Base-by-base conservation (phyloP, 2,797 vertebrate genomes). In the Microhierax caerulescens region DNA sequence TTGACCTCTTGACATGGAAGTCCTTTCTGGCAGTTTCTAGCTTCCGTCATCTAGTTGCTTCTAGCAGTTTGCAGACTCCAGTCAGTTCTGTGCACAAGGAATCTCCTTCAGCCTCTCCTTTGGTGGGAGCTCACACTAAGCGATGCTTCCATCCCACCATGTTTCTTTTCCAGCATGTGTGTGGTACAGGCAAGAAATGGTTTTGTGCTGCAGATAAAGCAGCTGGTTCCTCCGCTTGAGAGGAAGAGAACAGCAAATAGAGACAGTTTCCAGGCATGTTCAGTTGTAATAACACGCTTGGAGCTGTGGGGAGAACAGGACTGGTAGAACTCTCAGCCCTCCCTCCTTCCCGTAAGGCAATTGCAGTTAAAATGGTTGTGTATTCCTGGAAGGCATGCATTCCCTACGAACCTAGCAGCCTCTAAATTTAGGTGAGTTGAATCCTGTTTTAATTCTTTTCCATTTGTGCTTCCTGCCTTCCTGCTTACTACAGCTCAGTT, bases 381-480 rank as follows among this genome's bases (percentile, higher is more conserved):
- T 95, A 78, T 96, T 96, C 88, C 90, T 94, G 96, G 91, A 93
- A 95, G 76, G 68, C 91, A 37, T 37, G 60, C 11, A 13, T 73
- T 92, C 83, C 82, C 92, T 64, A 5, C 82, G 81, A 93, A 90
- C 72, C 60, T 65, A 74, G 24, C 45, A 94, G 93, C 60, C 86
- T 87, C 81, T 95, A 89, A 85, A 65, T 94, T 90, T 80, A 92
- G 87, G 70, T 13, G 3, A 85, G 24, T 37, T 9, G 72, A 89
- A 87, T 89, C 64, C 45, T 69, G 28, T 85, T 96, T 92, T 92
- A 91, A 77, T 94, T 94, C 50, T 95, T 96, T 93, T 93, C 92
- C 84, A 68, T 90, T 89, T 92, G 75, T 93, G 48, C 92, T 97
- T 96, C 94, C 94, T 96, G 89, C 87, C 94, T 91, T 95, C 85